phyloP scores from a whole-genome alignment of 2,113 vertebrate species.

The Lepidothrix coronata region DNA sequence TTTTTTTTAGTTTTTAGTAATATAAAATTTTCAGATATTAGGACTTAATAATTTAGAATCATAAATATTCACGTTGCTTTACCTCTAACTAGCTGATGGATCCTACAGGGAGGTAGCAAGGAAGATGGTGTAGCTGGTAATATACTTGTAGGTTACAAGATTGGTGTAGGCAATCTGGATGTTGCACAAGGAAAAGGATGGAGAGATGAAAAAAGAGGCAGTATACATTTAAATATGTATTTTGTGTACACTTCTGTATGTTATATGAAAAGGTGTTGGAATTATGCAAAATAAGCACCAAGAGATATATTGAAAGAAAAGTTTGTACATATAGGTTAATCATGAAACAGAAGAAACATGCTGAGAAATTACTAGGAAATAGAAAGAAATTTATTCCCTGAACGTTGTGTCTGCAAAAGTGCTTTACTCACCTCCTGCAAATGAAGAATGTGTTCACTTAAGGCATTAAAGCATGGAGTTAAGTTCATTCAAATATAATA shows the following conservation, averaged over 20 bases:
- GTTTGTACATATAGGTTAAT: not conserved
- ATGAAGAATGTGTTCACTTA: not conserved
- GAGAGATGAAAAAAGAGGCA: not conserved
- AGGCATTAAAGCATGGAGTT: not conserved
- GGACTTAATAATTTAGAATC: not conserved
- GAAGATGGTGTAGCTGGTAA: not conserved
- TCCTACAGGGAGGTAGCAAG: not conserved
- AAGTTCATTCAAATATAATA: not conserved
- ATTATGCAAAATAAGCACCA: not conserved
- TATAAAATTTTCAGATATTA: not conserved
- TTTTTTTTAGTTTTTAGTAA: not conserved
- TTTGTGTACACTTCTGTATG: not conserved
- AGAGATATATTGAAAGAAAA: not conserved
- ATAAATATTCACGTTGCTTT: not conserved
- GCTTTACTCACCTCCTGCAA: not conserved
- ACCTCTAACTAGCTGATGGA: not conserved
- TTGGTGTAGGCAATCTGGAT: not conserved
- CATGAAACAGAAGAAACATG: not conserved
- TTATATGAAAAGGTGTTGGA: not conserved
- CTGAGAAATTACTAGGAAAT: not conserved
- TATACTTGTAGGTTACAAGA: not conserved
- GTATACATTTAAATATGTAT: not conserved
- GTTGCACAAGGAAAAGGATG: not conserved
- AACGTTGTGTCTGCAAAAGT: not conserved
- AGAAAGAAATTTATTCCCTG: not conserved